Percentiles rank a stretch among this genome's conserved stretches.
Evolutionary conservation across 2,888 invertebrate species (phyloP).

Genomic region (Spialia ferax): DNA sequence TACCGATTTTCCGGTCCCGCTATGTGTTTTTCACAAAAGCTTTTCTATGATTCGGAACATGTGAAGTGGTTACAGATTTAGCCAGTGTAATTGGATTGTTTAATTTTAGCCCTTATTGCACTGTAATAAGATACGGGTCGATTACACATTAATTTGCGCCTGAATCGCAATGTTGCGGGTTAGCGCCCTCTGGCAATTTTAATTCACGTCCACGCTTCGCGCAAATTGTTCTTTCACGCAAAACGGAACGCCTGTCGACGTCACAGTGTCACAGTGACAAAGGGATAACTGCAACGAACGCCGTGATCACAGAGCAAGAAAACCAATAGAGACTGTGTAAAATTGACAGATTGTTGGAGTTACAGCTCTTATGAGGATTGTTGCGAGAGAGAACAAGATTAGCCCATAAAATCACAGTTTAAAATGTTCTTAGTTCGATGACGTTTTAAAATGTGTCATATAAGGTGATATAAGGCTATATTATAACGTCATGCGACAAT

Average conservation of each 20-base stretch:
- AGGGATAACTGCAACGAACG: conserved; percentile 62
- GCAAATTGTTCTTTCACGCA: conserved; percentile 71
- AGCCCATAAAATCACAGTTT: too few species aligned
- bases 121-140: conserved; percentile 51
- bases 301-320: too few species aligned
- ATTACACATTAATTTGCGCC: conserved; percentile 51
- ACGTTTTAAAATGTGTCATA: too few species aligned
- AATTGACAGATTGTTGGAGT: too few species aligned
- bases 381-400: too few species aligned
- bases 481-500: too few species aligned
- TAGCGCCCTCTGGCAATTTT: conserved; percentile 65
- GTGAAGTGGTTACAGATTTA: conserved; percentile 56
- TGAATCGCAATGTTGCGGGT: conserved; percentile 59
- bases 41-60: conserved; percentile 55
- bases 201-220: conserved; percentile 56
- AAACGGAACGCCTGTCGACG: conserved; percentile 58
- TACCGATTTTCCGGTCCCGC: conserved; percentile 51
- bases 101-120: conserved; percentile 58
- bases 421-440: too few species aligned
- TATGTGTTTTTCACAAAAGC: conserved; percentile 59
- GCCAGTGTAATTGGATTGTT: conserved; percentile 48
- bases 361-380: too few species aligned
- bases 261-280: conserved; percentile 49
- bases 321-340: too few species aligned
- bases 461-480: too few species aligned